Evolutionary conservation across 2,797 vertebrate genomes (phyloP).

Genomic region (Decapterus maruadsi): DNA sequence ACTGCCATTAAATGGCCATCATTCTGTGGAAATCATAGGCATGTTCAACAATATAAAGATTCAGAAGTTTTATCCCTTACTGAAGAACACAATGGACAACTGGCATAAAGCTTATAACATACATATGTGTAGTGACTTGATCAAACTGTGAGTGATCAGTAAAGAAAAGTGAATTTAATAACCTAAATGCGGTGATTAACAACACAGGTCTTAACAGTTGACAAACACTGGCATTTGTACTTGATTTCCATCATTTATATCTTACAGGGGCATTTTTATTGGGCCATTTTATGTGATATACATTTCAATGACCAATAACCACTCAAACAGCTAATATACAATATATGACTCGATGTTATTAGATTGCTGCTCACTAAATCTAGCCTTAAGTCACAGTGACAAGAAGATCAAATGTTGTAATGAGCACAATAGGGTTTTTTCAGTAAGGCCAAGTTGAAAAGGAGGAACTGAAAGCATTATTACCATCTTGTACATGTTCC

Average conservation of each 20-base stretch:
- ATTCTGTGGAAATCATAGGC: too few relatives aligned
- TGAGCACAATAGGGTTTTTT: not conserved
- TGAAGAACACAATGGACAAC: not conserved
- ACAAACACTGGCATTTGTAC: conserved; percentile 13
- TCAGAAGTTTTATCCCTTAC: too few relatives aligned
- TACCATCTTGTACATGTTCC: too few relatives aligned
- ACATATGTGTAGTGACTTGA: conserved; percentile 4
- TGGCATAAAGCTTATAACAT: not conserved
- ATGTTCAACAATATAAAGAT: too few relatives aligned
- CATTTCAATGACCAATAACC: conserved; percentile 10
- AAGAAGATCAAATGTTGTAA: not conserved
- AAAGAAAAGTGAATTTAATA: conserved; percentile 5
- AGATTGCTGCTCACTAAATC: conserved; percentile 3
- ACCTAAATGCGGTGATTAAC: conserved; percentile 29
- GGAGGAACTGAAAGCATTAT: not conserved
- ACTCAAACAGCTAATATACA: conserved; percentile 10
- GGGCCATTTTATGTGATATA: conserved; percentile 18
- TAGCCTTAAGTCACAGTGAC: conserved; percentile 1
- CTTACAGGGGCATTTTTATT: conserved; percentile 29
- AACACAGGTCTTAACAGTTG: conserved; percentile 29
- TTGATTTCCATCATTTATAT: conserved; percentile 19
- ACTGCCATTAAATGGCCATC: too few relatives aligned
- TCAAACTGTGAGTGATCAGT: conserved; percentile 8
- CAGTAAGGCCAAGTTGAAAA: not conserved
- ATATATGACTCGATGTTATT: not conserved